A percentile compares a stretch with the other conserved stretches of the same genome.
Evolutionary conservation across 2,888 invertebrate genomes (phyloP).

Genomic region (Callimorpha dominula): DNA sequence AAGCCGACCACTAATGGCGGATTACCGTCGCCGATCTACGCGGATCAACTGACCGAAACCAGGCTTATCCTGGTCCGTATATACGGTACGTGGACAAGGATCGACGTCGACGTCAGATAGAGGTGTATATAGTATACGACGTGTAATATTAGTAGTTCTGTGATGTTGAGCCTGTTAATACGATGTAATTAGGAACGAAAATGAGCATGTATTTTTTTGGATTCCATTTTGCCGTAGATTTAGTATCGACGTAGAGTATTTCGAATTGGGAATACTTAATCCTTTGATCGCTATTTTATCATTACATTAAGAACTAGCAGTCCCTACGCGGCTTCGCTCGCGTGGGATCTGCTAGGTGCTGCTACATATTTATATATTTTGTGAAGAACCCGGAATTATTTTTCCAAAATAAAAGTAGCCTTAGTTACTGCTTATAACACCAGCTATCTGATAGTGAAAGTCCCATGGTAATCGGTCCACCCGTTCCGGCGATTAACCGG

Average conservation of each 20-base stretch:
- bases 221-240: background rate
- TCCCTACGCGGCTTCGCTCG: too few species aligned
- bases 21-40: slow-evolving; percentile 60
- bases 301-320: too few species aligned
- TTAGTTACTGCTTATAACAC: too few species aligned
- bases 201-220: slow-evolving; percentile 5
- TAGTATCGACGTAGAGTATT: background rate
- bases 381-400: too few species aligned
- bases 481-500: too few species aligned
- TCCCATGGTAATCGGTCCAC: too few species aligned
- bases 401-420: too few species aligned
- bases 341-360: too few species aligned
- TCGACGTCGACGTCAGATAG: slow-evolving; percentile 10
- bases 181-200: slow-evolving; percentile 14
- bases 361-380: too few species aligned
- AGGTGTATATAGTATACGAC: background rate
- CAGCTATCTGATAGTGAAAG: too few species aligned
- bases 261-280: background rate
- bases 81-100: slow-evolving; percentile 4
- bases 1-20: slow-evolving; percentile 64
- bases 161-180: slow-evolving; percentile 13
- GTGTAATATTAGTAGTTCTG: slow-evolving; percentile 9
- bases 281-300: background rate
- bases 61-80: slow-evolving; percentile 26
- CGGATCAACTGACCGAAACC: slow-evolving; percentile 46